Evolutionary conservation across 2,888 invertebrate genomes (phyloP), one percentile per base, ranked within the genome.

Genomic region (Rhingia rostrata): DNA sequence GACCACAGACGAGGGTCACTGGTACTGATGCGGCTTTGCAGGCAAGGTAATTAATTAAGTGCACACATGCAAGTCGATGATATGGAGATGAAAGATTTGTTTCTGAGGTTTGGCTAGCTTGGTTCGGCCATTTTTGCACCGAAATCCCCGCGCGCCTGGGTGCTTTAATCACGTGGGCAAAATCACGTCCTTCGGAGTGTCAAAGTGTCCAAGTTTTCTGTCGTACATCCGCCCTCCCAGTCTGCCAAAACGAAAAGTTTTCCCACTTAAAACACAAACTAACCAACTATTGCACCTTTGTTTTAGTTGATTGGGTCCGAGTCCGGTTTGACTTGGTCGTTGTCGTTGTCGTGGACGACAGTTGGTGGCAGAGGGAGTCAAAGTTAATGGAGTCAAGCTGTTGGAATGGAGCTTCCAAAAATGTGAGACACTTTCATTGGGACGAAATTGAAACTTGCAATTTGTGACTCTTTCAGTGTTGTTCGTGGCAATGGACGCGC

Each of bases 21-120:
- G 1, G 22, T 39, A 49, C 51, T 75, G 70, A 47, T 78, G 78
- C 10, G 78, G 78, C 53, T 70, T 49, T 35, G 37, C 61, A 47
- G 63, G 30, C 63, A 56, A 58, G 64, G 78, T 78, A 78, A 78
- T 78, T 78, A 78, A 78, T 78, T 70, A 78, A 69, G 70, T 64
- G 69, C 77, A 78, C 70, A 70, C 70, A 70, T 70, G 70, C 78
- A 70, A 78, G 45, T 69, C 70, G 78, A 70, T 63, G 69, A 77
- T 77, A 77, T 61, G 53, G 45, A 77, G 77, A 61, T 54, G 69
- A 70, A 56, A 70, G 70, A 78, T 58, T 64, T 78, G 70, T 47
- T 51, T 77, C 54, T 77, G 77, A 61, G 67, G 77, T 45, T 61
- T 35, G 39, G 14, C 51, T 35, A 2, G 22, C 22, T 22, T 22